Conservation (phyloP, 1,140 invertebrate species). For the Drosophila virilis region DNA sequence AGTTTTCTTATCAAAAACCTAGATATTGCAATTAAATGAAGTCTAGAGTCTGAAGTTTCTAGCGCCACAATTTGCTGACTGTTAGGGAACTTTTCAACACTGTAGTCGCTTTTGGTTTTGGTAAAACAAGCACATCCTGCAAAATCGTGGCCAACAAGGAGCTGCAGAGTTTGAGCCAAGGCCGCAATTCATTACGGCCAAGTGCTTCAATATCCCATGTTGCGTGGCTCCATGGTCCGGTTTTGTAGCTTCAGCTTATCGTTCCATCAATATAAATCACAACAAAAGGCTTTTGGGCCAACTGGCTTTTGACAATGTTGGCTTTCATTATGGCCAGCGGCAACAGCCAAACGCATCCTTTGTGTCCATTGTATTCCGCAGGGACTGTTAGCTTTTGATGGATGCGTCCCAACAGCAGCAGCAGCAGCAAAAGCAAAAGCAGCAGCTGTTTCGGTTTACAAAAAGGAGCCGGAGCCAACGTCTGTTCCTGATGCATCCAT, state of each 20-base stretch:
- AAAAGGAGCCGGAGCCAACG: conserved; percentile 19
- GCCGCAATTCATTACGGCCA: conserved; percentile 44
- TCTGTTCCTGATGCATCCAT: conserved; percentile 39
- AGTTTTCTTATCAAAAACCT: too few species aligned
- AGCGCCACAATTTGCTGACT: too few species aligned
- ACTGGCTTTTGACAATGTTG: conserved; percentile 66
- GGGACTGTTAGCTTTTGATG: conserved; percentile 60
- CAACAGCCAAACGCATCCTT: conserved; percentile 25
- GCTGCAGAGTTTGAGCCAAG: neutral
- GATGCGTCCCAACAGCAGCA: conserved; percentile 56
- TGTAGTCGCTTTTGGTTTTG: neutral
- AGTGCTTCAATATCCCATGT: conserved; percentile 35
- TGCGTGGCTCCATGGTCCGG: conserved; percentile 1
- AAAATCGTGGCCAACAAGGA: neutral
- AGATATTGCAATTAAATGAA: too few species aligned
- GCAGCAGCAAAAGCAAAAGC: conserved; percentile 1
- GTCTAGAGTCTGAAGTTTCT: too few species aligned
- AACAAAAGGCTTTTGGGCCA: conserved; percentile 60
- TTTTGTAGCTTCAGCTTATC: conserved; percentile 36
- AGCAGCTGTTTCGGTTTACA: conserved; percentile 32
- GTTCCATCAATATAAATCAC: conserved; percentile 76
- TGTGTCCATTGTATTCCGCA: conserved; percentile 54
- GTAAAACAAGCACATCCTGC: neutral
- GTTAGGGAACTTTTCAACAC: too few species aligned
- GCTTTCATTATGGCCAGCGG: conserved; percentile 32